Conservation (phyloP, 2,113 vertebrate species). For the Ptilorrhoa leucosticta region DNA sequence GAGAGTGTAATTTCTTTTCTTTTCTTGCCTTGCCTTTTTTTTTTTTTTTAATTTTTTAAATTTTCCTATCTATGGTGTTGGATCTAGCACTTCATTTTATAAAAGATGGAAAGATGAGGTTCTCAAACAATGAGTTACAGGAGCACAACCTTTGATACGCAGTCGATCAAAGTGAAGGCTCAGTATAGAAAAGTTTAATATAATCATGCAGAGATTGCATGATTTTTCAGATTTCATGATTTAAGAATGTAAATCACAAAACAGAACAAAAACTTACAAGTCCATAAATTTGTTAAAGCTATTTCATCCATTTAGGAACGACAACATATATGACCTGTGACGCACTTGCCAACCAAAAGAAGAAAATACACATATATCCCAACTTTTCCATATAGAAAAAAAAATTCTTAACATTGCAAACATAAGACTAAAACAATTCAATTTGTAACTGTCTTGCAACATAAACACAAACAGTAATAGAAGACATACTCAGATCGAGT, state of each 20-base stretch:
- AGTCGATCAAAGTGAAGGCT: neutral
- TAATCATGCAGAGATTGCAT: neutral
- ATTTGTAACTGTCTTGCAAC: neutral
- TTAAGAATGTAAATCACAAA: neutral
- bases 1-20: neutral
- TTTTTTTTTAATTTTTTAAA: too few species aligned
- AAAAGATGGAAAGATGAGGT: neutral
- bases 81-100: neutral
- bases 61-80: accelerated
- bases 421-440: neutral
- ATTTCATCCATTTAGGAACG: neutral
- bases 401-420: neutral
- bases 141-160: neutral
- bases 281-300: neutral
- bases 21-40: neutral
- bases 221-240: neutral
- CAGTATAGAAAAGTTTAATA: neutral
- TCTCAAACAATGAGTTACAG: neutral
- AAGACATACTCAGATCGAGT: neutral
- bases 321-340: neutral
- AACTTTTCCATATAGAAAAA: neutral
- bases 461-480: neutral
- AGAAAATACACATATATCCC: neutral
- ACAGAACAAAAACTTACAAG: neutral
- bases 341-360: neutral